Conservation (phyloP, 2,888 invertebrate species). For the Tridacna gigas region DNA sequence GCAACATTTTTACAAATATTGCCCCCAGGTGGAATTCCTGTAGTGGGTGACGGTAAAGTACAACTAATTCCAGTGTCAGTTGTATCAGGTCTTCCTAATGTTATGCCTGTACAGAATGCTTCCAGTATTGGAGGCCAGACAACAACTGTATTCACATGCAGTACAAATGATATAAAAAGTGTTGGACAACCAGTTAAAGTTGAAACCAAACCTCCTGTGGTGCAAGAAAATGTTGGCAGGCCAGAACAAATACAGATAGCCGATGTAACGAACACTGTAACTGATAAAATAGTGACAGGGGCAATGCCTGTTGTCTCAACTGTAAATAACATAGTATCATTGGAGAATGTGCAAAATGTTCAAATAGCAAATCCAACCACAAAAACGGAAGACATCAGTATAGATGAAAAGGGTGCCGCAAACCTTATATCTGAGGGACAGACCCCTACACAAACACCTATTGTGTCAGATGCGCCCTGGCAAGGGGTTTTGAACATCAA, state of each 20-base stretch:
- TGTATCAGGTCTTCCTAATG: background rate
- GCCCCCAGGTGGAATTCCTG: background rate
- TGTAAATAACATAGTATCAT: background rate
- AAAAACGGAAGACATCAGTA: background rate
- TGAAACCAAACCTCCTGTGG: background rate
- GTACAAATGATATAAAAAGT: background rate
- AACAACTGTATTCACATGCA: constrained; percentile 6
- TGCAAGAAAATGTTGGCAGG: background rate
- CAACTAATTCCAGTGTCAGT: constrained; percentile 22
- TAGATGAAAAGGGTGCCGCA: constrained; percentile 50
- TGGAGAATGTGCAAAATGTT: background rate
- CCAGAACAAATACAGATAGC: background rate
- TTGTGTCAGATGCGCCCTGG: constrained; percentile 55
- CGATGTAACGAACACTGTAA: background rate
- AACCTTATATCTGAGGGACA: constrained; percentile 19
- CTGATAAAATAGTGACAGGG: background rate
- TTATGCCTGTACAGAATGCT: constrained; percentile 3
- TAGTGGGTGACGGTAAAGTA: background rate
- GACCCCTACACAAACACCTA: constrained; percentile 34
- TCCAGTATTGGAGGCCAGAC: background rate
- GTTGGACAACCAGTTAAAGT: background rate
- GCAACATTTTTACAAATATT: constrained; percentile 7
- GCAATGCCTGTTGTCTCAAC: background rate
- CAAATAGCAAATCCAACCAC: background rate
- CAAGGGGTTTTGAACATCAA: constrained; percentile 60